A percentile compares a stretch with the other conserved stretches of the same genome.
Conservation (phyloP, 2,888 invertebrate species). For the Sesia bembeciformis region DNA sequence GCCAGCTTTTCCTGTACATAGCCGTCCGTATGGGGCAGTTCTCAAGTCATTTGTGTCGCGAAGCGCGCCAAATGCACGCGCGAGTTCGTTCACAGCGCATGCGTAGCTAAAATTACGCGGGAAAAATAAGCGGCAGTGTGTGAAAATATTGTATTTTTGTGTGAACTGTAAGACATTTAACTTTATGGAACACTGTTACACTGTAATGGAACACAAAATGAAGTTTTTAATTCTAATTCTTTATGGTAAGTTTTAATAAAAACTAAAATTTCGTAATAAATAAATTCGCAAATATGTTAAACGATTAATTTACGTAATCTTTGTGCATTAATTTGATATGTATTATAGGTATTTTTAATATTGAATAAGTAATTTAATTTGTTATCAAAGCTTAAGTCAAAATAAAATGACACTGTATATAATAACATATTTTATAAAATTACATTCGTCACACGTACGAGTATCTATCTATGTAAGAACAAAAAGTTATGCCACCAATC, state of each 20-base stretch:
- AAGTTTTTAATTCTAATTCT: conserved; percentile 43
- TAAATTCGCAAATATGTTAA: no score
- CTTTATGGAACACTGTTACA: background rate
- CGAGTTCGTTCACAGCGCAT: conserved; percentile 23
- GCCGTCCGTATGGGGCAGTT: conserved; percentile 15
- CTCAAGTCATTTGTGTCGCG: conserved; percentile 44
- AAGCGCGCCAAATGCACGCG: conserved; percentile 55
- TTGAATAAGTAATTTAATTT: no score
- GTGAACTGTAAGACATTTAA: background rate
- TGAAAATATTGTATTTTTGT: background rate
- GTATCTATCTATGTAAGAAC: no score
- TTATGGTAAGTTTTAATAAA: conserved; percentile 38
- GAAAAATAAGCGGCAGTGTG: conserved; percentile 9
- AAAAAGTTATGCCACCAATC: conserved; percentile 2
- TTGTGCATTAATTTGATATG: no score
- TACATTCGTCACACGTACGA: no score
- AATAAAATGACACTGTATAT: no score
- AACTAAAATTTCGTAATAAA: no score
- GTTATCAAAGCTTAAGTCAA: no score
- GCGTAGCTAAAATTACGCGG: conserved; percentile 4
- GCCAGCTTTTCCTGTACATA: conserved; percentile 14
- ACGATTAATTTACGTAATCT: no score
- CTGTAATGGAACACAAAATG: conserved; percentile 25
- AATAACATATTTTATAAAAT: no score
- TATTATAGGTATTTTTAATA: no score